These are phyloP conservation scores for Poeciliopsis gracilis DNA, from an alignment of 2,797 vertebrate species.

Conservation along the genomic window DNA sequence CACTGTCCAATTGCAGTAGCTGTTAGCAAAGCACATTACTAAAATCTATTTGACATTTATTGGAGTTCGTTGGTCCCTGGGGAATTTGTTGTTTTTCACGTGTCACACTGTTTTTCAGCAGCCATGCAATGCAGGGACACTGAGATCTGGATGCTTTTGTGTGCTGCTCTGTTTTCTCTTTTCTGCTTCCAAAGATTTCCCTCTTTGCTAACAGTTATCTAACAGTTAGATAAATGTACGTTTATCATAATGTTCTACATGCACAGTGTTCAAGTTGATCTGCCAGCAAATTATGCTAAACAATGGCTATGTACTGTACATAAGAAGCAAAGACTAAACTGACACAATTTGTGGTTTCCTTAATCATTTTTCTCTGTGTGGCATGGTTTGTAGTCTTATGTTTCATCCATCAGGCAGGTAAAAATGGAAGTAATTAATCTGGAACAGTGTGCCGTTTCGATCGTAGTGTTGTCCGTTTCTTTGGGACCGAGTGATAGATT, in stretches of 20 bases:
- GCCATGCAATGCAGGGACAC: slow-evolving; percentile 40
- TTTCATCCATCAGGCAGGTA: slow-evolving; percentile 58
- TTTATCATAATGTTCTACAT: slow-evolving; percentile 23
- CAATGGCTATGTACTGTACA: not conserved
- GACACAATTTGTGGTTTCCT: slow-evolving; percentile 36
- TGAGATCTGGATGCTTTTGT: slow-evolving; percentile 39
- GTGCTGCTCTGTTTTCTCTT: slow-evolving; percentile 10
- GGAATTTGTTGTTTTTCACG: slow-evolving; percentile 59
- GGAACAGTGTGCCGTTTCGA: slow-evolving; percentile 57
- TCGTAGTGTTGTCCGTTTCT: slow-evolving; percentile 62
- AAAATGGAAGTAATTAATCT: slow-evolving; percentile 70
- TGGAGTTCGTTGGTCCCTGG: slow-evolving; percentile 55
- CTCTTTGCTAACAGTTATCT: slow-evolving; percentile 11
- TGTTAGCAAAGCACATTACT: slow-evolving; percentile 54
- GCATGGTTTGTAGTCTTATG: slow-evolving; percentile 47
- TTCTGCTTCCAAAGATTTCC: slow-evolving; percentile 32
- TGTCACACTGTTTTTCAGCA: slow-evolving; percentile 42
- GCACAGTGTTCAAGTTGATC: not conserved
- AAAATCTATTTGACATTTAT: slow-evolving; percentile 71
- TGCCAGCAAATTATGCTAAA: slow-evolving; percentile 4
- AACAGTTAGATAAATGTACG: too few species aligned
- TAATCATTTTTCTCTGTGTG: slow-evolving; percentile 38
- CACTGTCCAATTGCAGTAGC: slow-evolving; percentile 50
- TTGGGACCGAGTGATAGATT: slow-evolving; percentile 70
- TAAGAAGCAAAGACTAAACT: slow-evolving; percentile 21